phyloP scores from a whole-genome alignment of 2,113 vertebrate species.

The Spea multiplicata region DNA sequence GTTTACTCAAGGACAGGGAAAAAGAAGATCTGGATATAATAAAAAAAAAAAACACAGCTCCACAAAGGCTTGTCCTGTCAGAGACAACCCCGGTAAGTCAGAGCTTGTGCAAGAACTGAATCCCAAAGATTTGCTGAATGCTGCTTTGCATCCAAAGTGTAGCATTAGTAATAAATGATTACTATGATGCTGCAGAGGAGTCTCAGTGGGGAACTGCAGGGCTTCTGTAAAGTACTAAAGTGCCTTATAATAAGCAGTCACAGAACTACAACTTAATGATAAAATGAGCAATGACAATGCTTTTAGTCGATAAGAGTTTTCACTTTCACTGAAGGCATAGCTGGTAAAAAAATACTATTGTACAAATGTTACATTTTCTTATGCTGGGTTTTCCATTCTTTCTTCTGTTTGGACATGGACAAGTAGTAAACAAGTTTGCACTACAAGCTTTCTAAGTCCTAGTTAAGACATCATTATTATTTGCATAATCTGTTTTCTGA shows the following conservation, averaged over 20 bases:
- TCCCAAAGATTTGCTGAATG: constrained; percentile 33
- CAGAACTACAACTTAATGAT: constrained; percentile 42
- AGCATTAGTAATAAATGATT: constrained; percentile 45
- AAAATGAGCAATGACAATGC: constrained; percentile 40
- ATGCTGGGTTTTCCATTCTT: not conserved
- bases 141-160: constrained; percentile 40
- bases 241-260: constrained; percentile 45
- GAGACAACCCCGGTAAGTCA: not conserved
- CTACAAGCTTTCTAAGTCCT: no score
- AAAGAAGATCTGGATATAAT: constrained; percentile 47
- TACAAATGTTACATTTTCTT: not conserved
- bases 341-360: constrained; percentile 7
- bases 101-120: constrained; percentile 36
- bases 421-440: no score
- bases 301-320: constrained; percentile 33
- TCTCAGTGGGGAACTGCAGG: constrained; percentile 32
- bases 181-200: constrained; percentile 36
- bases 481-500: no score
- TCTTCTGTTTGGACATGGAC: no score
- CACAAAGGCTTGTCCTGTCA: constrained; percentile 19
- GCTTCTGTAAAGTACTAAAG: constrained; percentile 43
- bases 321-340: not conserved
- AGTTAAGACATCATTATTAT: no score
- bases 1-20: constrained; percentile 49
- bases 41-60: constrained; percentile 43